A percentile compares a stretch with the other conserved stretches of the same genome.
Evolutionary conservation across 2,113 vertebrate genomes (phyloP).

Genomic region (Saccopteryx bilineata): DNA sequence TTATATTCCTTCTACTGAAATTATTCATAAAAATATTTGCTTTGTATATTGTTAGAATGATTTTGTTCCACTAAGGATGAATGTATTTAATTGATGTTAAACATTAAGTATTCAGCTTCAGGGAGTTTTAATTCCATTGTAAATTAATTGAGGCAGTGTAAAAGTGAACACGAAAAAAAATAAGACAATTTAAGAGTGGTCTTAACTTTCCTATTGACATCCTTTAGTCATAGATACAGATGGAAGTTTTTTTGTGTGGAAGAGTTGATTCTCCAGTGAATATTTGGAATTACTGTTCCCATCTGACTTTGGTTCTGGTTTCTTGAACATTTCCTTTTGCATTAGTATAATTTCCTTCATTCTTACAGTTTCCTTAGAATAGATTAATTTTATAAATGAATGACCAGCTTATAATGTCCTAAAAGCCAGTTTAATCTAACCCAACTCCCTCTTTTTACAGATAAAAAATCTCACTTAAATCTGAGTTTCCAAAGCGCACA

Average conservation of each 20-base stretch:
- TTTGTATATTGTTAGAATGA: constrained; percentile 31
- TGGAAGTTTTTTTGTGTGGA: background rate
- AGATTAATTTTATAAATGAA: background rate
- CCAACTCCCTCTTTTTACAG: background rate
- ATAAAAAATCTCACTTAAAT: constrained; percentile 6
- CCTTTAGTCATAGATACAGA: background rate
- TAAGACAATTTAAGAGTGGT: background rate
- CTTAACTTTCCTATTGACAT: background rate
- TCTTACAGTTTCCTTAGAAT: background rate
- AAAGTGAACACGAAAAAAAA: background rate
- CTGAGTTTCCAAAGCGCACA: constrained; percentile 11
- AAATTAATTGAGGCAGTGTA: background rate
- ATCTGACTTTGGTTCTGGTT: background rate
- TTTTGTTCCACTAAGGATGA: background rate
- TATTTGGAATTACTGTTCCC: background rate
- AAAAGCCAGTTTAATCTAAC: background rate
- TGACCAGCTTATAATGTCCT: background rate
- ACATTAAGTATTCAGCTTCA: background rate
- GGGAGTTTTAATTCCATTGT: background rate
- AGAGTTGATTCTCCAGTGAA: background rate
- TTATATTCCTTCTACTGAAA: background rate
- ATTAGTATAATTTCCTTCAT: background rate
- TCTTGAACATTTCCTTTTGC: background rate
- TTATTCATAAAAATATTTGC: constrained; percentile 21
- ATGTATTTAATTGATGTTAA: background rate